Conservation (phyloP, 2,797 vertebrate species). For the Darevskia mixta region DNA sequence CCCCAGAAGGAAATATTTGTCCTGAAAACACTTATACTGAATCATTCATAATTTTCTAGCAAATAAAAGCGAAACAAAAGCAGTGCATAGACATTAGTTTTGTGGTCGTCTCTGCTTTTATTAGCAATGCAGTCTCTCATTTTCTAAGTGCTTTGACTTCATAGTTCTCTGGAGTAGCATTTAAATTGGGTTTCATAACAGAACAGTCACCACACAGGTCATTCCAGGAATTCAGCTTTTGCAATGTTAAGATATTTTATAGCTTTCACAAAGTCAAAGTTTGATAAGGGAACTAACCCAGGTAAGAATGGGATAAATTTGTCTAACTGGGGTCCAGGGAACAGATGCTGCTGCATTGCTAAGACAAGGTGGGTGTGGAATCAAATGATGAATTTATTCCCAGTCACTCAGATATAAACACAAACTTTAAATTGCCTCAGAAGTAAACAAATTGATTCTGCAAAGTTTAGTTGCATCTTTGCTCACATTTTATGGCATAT, state of each 20-base stretch:
- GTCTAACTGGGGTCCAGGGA: background rate
- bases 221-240: background rate
- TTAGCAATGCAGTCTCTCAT: background rate
- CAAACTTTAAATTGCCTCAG: too few relatives aligned
- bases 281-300: background rate
- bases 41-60: background rate
- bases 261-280: background rate
- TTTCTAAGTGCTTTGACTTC: background rate
- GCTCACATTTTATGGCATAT: background rate
- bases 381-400: too few relatives aligned
- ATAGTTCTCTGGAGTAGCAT: background rate
- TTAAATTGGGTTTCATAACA: background rate
- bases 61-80: background rate
- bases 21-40: background rate
- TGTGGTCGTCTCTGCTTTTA: background rate
- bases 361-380: too few relatives aligned
- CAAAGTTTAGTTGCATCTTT: background rate
- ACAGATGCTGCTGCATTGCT: background rate
- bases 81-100: background rate
- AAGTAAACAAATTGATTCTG: background rate
- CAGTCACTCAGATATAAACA: too few relatives aligned
- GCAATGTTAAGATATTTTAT: background rate
- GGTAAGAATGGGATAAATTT: background rate
- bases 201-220: background rate
- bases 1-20: background rate